Percentiles rank a stretch among this genome's conserved stretches.
Evolutionary conservation across 1,140 invertebrate genomes (phyloP).

Genomic region (Drosophila sp.): DNA sequence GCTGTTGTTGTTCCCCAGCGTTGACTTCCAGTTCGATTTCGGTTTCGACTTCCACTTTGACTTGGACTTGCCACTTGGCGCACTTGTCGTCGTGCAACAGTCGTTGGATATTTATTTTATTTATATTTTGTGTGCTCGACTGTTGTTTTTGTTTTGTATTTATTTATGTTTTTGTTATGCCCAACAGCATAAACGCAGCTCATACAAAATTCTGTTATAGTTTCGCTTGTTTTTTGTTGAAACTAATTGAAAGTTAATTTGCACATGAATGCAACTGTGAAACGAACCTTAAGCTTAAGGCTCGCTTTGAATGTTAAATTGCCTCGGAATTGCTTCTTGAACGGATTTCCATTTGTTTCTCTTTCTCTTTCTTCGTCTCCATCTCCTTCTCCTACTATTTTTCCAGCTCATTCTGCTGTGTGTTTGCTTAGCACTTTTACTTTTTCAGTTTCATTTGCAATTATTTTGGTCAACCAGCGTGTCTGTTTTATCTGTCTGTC

Average conservation of each 20-base stretch:
- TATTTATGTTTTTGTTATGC: slow-evolving; percentile 13
- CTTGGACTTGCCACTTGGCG: slow-evolving; percentile 48
- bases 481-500: no score
- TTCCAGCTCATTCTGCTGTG: slow-evolving; percentile 4
- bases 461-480: slow-evolving; percentile 27
- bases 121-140: no score
- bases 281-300: slow-evolving; percentile 37
- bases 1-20: slow-evolving; percentile 7
- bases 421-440: slow-evolving; percentile 52
- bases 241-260: slow-evolving; percentile 66
- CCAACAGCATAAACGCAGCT: slow-evolving; percentile 17
- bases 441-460: slow-evolving; percentile 59
- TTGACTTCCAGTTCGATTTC: slow-evolving; percentile 31
- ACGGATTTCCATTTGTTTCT: slow-evolving; percentile 11
- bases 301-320: slow-evolving; percentile 53
- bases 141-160: slow-evolving; percentile 6
- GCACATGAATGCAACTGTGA: slow-evolving; percentile 59
- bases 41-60: slow-evolving; percentile 24
- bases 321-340: slow-evolving; percentile 29
- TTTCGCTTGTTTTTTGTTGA: slow-evolving; percentile 40
- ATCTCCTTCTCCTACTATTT: neutral
- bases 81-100: slow-evolving; percentile 56
- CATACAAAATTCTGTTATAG: slow-evolving; percentile 56
- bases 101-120: neutral
- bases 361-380: neutral